Percentiles rank a stretch among this genome's conserved stretches.
Conservation (phyloP, 2,888 invertebrate genomes). For the Tinea trinotella region DNA sequence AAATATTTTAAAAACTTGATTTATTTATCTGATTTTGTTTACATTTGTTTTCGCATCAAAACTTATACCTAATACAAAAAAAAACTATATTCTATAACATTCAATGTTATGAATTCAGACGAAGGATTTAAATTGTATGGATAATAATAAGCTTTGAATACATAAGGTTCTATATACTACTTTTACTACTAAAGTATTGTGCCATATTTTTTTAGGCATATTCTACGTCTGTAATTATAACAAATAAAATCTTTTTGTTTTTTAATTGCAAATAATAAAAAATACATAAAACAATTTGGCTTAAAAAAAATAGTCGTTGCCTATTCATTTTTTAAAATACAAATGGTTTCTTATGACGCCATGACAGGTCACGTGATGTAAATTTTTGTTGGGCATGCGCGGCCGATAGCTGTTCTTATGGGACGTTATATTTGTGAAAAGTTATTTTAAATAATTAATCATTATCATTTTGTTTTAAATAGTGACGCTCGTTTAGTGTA, state of each 20-base stretch:
- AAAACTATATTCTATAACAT: too few species aligned
- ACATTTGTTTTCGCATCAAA: too few species aligned
- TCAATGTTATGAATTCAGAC: too few species aligned
- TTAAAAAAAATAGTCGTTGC: conserved; percentile 3
- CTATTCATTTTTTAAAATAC: neutral
- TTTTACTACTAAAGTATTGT: too few species aligned
- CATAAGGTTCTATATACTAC: too few species aligned
- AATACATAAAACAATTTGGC: neutral
- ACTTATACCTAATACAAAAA: too few species aligned
- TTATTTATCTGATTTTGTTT: too few species aligned
- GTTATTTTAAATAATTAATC: conserved; percentile 32
- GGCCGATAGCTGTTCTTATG: conserved; percentile 53
- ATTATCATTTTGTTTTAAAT: conserved; percentile 27
- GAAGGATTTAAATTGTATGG: too few species aligned
- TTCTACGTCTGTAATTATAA: neutral
- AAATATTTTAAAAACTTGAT: too few species aligned
- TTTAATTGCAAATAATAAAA: neutral
- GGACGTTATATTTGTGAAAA: conserved; percentile 45
- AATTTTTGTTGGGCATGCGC: conserved; percentile 70
- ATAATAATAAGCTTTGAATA: too few species aligned
- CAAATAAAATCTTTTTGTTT: neutral
- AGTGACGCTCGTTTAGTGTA: neutral
- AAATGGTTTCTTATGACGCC: conserved; percentile 41
- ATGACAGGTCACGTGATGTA: conserved; percentile 73
- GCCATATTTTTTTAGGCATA: too few species aligned